Evolutionary conservation across 2,113 vertebrate genomes (phyloP), one percentile per base, ranked within the genome.

Genomic region (Polypterus senegalus): DNA sequence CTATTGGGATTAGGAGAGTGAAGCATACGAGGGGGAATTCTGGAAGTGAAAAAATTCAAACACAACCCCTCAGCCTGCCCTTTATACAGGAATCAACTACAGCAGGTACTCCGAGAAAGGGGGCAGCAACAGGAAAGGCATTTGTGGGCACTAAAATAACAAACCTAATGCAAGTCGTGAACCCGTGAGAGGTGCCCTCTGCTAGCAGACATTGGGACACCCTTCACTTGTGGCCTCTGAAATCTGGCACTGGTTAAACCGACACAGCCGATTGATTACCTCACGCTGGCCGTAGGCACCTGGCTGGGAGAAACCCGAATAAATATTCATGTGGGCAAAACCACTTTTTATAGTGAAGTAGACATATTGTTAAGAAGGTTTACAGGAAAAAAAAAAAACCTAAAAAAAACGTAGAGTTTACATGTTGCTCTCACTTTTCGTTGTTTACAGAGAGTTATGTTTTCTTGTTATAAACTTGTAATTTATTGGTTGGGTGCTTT

Each of bases 401-500:
- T 27, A 27, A 27, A 47, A 71, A 65, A 75, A 74, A 9, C 46
- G 56, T 57, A 73, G 64, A 60, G 49, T 45, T 65, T 65, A 63
- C 54, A 54, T 53, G 9, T 9, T n/a, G 70, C 68, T 73, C 54
- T 70, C 67, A 64, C 9, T 51, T 51, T 6, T 51, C 49, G 9
- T 6, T 7, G 67, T 67, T 68, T 54, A 62, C 73, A 54, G 69
- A 59, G 68, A 51, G 67, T 66, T 58, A 59, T 63, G 48, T 59
- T 58, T 47, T 44, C 60, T 6, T 51, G 49, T 51, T 59, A 63
- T 61, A 61, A 49, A 60, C 65, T 62, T 27, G 66, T 61, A 47
- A 74, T 83, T 71, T 74, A 75, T 71, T 76, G 67, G 54, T 59
- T 70, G 47, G 59, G 66, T 53, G 62, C 57, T 64, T 68, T 63